Evolutionary conservation across 2,113 vertebrate species (phyloP).

Genomic region (Athene noctua): DNA sequence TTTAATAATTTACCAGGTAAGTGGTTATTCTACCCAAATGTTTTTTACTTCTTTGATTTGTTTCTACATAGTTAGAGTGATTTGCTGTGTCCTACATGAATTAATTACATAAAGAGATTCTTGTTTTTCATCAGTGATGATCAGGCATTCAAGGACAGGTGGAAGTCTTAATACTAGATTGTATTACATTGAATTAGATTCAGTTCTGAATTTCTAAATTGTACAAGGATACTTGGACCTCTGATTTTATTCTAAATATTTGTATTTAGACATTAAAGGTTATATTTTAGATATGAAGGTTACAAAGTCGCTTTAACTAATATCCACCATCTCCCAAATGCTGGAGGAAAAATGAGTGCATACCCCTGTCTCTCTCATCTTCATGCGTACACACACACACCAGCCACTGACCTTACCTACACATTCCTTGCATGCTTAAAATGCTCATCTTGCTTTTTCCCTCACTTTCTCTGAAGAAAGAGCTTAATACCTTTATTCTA

Average conservation of each 20-base stretch:
- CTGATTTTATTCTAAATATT: background rate
- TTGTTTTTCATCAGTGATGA: background rate
- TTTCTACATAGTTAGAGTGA: background rate
- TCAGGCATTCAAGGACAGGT: background rate
- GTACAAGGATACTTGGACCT: background rate
- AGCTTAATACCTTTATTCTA: background rate
- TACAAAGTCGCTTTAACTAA: background rate
- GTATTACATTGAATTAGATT: background rate
- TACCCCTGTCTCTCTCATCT: background rate
- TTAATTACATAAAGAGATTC: background rate
- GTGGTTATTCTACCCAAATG: background rate
- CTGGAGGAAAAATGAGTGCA: background rate
- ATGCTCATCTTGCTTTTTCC: background rate
- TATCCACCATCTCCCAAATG: background rate
- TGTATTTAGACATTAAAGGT: background rate
- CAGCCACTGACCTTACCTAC: background rate
- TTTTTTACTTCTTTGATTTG: background rate
- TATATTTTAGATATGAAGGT: background rate
- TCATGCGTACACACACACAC: background rate
- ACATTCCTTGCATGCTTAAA: background rate
- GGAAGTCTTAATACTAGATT: background rate
- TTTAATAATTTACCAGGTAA: background rate
- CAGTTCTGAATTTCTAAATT: background rate
- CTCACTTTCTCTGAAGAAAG: background rate
- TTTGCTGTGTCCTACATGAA: background rate